Evolutionary conservation across 2,113 vertebrate species (phyloP).

Genomic region (Sylvicapra grimmia): DNA sequence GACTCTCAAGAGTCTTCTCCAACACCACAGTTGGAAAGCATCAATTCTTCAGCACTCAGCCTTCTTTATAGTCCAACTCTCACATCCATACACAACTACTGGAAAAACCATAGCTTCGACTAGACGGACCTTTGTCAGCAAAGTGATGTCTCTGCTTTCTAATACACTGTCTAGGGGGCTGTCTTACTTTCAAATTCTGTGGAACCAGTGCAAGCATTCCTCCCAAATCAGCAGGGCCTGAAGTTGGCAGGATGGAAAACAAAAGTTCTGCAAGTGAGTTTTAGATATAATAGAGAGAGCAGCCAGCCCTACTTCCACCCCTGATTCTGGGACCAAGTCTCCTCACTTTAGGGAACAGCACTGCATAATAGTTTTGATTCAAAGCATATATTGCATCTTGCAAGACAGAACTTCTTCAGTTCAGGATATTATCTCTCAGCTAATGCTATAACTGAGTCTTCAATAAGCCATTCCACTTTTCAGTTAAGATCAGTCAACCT

Average conservation of each 20-base stretch:
- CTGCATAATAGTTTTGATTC: not conserved
- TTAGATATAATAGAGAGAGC: not conserved
- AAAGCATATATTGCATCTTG: not conserved
- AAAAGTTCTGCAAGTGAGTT: not conserved
- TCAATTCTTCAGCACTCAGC: not conserved
- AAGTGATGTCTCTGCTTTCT: not conserved
- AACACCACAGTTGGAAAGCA: not conserved
- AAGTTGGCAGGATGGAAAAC: not conserved
- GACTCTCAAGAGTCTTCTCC: not conserved
- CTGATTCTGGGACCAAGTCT: not conserved
- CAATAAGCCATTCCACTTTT: not conserved
- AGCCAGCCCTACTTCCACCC: not conserved
- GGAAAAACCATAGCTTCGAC: not conserved
- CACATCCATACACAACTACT: not conserved
- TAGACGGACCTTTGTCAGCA: not conserved
- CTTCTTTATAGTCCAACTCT: not conserved
- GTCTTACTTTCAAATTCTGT: not conserved
- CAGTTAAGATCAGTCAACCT: not conserved
- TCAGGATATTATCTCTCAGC: not conserved
- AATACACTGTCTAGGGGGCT: not conserved
- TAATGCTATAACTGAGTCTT: not conserved
- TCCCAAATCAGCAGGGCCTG: not conserved
- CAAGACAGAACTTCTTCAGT: not conserved
- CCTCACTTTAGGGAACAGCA: too few relatives aligned
- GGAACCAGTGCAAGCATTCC: not conserved